Base-by-base conservation (phyloP, 2,113 vertebrate species). In the Misgurnus mizolepis region DNA sequence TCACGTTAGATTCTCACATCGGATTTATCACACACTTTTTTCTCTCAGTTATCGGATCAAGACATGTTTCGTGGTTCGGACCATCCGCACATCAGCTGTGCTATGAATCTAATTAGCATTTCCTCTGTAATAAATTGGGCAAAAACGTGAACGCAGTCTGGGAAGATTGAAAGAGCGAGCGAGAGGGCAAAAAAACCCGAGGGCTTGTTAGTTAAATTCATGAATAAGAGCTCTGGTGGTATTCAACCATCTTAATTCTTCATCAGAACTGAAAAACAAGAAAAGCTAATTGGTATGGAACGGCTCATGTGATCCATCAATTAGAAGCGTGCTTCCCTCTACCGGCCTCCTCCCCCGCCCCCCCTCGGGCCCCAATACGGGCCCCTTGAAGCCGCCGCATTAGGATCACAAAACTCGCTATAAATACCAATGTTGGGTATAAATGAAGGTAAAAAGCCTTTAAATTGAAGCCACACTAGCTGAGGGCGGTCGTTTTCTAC, bases 361-460 rank as follows among this genome's bases (percentile, higher is more conserved):
- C 27, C 87, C 85, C 85, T 83, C 79, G 58, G 77, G 82, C 79
- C 81, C 69, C 78, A 88, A 88, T 90, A 90, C 79, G 81, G 85
- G 85, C 85, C 86, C 87, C 89, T 92, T 91, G 90, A 92, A 93
- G 89, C 88, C 76, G 80, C 85, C 74, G 76, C 87, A 92, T 91
- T 91, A 92, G 88, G 92, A 94, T 94, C 91, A 94, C 89, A 94
- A 92, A 92, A 90, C 89, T 88, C 83, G 88, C 92, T 92, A 93
- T 93, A 93, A 93, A 93, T 94, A 93, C 91, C 91, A 90, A 90
- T 91, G 91, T 92, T 92, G 86, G 82, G 90, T 88, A 88, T 91
- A 94, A 94, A 93, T 92, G 90, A 94, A 93, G 89, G 87, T 91
- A 93, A 90, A 93, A 85, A 82, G 90, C 73, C 83, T 91, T 89